A percentile compares a stretch with the other conserved stretches of the same genome.
phyloP scores from a whole-genome alignment of 2,888 invertebrate genomes.

The Bombylius discolor region DNA sequence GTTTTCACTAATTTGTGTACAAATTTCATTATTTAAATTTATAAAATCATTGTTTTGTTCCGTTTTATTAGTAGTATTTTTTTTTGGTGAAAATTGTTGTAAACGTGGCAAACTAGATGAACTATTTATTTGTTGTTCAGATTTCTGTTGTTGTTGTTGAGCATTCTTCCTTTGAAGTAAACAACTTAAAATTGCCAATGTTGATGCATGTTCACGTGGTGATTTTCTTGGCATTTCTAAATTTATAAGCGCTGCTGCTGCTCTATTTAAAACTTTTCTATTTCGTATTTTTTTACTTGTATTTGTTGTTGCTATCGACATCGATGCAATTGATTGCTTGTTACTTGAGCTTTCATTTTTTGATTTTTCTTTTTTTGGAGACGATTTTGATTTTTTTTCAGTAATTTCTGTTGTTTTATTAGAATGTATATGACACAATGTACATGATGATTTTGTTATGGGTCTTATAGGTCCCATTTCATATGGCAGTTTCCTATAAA shows the following conservation, averaged over 20 bases:
- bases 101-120: neutral
- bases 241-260: slow-evolving; percentile 18
- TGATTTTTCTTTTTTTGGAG: slow-evolving; percentile 33
- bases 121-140: neutral
- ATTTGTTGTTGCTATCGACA: neutral
- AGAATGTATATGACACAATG: slow-evolving; percentile 21
- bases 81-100: neutral
- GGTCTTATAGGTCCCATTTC: slow-evolving; percentile 56
- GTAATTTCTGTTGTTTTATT: neutral
- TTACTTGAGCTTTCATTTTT: slow-evolving; percentile 22
- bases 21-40: slow-evolving; percentile 9
- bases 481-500: slow-evolving; percentile 49
- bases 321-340: neutral
- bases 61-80: neutral
- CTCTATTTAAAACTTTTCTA: slow-evolving; percentile 15
- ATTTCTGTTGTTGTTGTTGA: neutral
- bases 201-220: slow-evolving; percentile 78
- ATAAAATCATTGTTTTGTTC: no score
- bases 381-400: slow-evolving; percentile 15
- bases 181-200: slow-evolving; percentile 65
- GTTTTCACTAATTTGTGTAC: slow-evolving; percentile 34
- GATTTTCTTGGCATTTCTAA: slow-evolving; percentile 56
- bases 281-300: neutral
- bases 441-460: slow-evolving; percentile 36
- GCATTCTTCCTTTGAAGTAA: slow-evolving; percentile 40